Conservation (phyloP, 2,888 invertebrate genomes). For the Phymatocera aterrima region DNA sequence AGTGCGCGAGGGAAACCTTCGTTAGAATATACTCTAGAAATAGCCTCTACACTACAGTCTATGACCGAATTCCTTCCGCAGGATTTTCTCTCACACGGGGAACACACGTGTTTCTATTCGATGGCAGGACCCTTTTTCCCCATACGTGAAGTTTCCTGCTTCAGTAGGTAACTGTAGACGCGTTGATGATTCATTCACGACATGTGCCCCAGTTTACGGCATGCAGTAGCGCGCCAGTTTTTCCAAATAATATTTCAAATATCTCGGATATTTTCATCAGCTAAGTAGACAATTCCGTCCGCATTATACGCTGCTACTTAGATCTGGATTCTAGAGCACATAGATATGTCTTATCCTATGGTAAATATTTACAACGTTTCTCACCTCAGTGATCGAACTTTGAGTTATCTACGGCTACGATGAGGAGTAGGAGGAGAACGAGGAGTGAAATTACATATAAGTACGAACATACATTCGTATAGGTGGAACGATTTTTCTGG, state of each 20-base stretch:
- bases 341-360: not conserved
- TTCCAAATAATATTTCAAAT: conserved; percentile 5
- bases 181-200: conserved; percentile 40
- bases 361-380: conserved; percentile 31
- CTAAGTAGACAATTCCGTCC: not conserved
- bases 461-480: not conserved
- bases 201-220: conserved; percentile 23
- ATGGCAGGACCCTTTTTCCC: conserved; percentile 21
- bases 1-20: not conserved
- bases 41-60: conserved; percentile 25
- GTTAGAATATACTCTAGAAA: conserved; percentile 2
- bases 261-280: not conserved
- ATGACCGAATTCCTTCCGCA: conserved; percentile 44
- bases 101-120: conserved; percentile 31
- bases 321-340: not conserved
- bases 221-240: too few species aligned
- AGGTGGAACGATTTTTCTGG: not conserved
- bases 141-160: conserved; percentile 22
- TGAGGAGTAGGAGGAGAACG: not conserved
- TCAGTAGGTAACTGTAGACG: not conserved
- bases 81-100: conserved; percentile 42
- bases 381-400: conserved; percentile 13
- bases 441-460: not conserved
- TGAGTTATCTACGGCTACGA: conserved; percentile 7
- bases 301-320: not conserved